These are phyloP conservation scores for Malacoctenus gilli DNA, from an alignment of 2,797 vertebrate species.

Conservation along the genomic window DNA sequence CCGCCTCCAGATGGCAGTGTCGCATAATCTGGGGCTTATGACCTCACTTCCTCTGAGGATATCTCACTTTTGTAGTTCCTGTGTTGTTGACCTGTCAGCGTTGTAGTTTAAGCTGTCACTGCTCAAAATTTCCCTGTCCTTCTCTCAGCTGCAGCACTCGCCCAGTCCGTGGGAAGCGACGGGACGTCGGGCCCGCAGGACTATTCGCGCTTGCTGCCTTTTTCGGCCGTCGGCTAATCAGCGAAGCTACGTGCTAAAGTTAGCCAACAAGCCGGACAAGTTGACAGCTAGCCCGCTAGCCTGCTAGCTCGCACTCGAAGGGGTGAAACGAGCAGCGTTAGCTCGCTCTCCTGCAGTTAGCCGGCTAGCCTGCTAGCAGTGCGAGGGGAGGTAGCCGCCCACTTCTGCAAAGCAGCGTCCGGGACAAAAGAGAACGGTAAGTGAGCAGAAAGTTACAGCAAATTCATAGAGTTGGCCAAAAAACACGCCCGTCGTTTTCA, in stretches of 20 bases:
- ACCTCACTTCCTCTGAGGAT: slow-evolving; percentile 53
- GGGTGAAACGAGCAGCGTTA: slow-evolving; percentile 25
- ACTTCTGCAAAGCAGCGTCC: slow-evolving; percentile 48
- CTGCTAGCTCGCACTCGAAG: too few relatives aligned
- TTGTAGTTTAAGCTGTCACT: slow-evolving; percentile 70
- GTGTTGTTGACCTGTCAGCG: slow-evolving; percentile 74
- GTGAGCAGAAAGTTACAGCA: slow-evolving; percentile 17
- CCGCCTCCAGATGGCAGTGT: slow-evolving; percentile 15
- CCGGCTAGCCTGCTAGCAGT: slow-evolving; percentile 43
- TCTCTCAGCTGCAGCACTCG: slow-evolving; percentile 8
- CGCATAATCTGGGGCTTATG: too few relatives aligned
- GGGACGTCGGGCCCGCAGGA: not conserved
- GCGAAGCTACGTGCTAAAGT: slow-evolving; percentile 50
- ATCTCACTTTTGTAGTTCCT: slow-evolving; percentile 72
- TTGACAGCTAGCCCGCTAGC: slow-evolving; percentile 53
- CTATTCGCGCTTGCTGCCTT: not conserved
- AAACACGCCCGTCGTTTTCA: too few relatives aligned
- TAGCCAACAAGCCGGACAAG: slow-evolving; percentile 42
- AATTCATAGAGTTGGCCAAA: not conserved
- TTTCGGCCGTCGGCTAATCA: slow-evolving; percentile 19
- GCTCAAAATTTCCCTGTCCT: slow-evolving; percentile 24
- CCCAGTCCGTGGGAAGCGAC: not conserved
- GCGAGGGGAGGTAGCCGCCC: slow-evolving; percentile 59
- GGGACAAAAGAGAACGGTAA: slow-evolving; percentile 53
- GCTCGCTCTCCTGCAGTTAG: too few relatives aligned